Evolutionary conservation across 2,888 invertebrate species (phyloP), one percentile per base, ranked within the genome.

Genomic region (Drosophila infuscata): DNA sequence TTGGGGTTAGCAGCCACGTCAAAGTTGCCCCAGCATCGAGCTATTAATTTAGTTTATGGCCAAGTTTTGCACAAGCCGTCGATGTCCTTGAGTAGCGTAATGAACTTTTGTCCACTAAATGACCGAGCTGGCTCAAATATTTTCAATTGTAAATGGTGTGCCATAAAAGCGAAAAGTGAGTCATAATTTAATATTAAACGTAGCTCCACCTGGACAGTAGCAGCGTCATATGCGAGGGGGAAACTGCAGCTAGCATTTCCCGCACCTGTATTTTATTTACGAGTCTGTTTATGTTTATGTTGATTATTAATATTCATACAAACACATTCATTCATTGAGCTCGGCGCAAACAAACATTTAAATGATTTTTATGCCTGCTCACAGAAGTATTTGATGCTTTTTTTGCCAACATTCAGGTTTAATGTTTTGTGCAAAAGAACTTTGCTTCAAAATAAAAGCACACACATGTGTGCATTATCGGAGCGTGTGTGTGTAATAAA

Each of bases 291-390:
- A 72, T 76, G 73, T 73, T 82, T 72, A 80, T 70, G 70, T 53
- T 80, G 75, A 83, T 85, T 88, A 88, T 85, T 85, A 85, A 88
- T 77, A 85, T 77, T 77, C 74, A 79, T 84, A 69, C 73, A 76
- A 71, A 78, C 66, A 86, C 71, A 70, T 72, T 78, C 70, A 71
- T 68, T 73, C 76, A 66, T 75, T 69, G 62, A 53, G 68, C 76
- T 30, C 30, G 56, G 32, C 36, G 41, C 70, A 81, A 70, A 67
- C 73, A 79, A 82, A 83, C 81, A 84, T 86, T 88, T 78, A 76
- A 84, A 84, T 84, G 89, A 88, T 86, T 84, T 84, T 84, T 88
- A 88, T 88, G 83, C 65, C 52, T 36, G 33, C 52, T 61, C 75
- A 70, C 81, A 85, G 58, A 77, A 85, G 74, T 83, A 67, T 70